Conservation (phyloP, 2,888 invertebrate genomes). For the Noctua janthe region DNA sequence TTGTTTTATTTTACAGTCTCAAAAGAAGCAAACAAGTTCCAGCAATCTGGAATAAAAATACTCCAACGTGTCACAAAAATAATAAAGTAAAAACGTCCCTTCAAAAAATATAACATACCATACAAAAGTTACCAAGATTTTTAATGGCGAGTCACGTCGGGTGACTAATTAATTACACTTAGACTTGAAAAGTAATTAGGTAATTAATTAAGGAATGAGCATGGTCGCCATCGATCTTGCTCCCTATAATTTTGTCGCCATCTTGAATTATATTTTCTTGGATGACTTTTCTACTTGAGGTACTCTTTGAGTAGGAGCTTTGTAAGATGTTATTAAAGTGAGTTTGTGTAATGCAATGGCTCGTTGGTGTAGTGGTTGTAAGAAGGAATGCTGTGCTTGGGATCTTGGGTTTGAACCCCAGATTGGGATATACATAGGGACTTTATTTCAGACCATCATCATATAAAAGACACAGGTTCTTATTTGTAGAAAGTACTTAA, state of each 20-base stretch:
- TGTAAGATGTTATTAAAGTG: background rate
- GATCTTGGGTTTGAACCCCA: background rate
- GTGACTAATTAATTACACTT: constrained; percentile 71
- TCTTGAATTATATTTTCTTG: constrained; percentile 23
- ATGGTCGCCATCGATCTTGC: constrained; percentile 60
- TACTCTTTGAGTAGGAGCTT: background rate
- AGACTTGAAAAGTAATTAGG: constrained; percentile 69
- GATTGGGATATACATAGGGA: no score
- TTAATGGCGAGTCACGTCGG: constrained; percentile 58
- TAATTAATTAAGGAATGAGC: constrained; percentile 70
- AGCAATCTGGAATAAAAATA: no score
- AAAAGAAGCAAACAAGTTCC: no score
- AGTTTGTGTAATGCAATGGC: background rate
- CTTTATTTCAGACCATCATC: no score
- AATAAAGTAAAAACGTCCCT: background rate
- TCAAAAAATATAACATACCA: constrained; percentile 1
- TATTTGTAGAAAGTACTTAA: no score
- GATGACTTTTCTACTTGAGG: background rate
- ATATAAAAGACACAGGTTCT: no score
- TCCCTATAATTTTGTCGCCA: constrained; percentile 11
- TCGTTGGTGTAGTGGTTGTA: background rate
- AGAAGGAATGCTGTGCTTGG: no score
- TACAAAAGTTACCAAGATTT: constrained; percentile 42
- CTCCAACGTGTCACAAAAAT: background rate
- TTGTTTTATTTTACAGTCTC: no score